Percentiles rank a stretch among this genome's conserved stretches.
These are phyloP conservation scores for Rhynchonycteris naso DNA, from an alignment of 2,797 vertebrate genomes.

Conservation along the genomic window DNA sequence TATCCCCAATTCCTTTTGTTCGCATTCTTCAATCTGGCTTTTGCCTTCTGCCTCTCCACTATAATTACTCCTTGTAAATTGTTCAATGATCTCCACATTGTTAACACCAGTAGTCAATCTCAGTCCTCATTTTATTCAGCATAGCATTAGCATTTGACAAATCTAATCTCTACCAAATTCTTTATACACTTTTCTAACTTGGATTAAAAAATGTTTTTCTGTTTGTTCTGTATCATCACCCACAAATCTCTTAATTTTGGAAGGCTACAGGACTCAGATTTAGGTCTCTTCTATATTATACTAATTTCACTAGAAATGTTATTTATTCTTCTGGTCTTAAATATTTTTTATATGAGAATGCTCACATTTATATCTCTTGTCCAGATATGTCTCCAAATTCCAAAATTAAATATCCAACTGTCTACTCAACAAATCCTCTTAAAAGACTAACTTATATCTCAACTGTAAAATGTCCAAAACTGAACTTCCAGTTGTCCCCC, in stretches of 20 bases:
- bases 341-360: too few relatives aligned
- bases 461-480: too few relatives aligned
- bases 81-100: background rate
- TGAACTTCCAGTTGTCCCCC: too few relatives aligned
- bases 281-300: background rate
- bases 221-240: background rate
- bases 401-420: too few relatives aligned
- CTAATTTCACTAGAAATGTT: too few relatives aligned
- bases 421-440: too few relatives aligned
- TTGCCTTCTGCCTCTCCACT: background rate
- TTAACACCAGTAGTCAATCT: background rate
- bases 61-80: background rate
- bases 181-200: background rate
- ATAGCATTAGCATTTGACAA: background rate
- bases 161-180: background rate
- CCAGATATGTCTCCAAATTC: too few relatives aligned
- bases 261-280: background rate
- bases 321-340: too few relatives aligned
- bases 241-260: background rate
- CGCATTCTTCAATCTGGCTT: background rate
- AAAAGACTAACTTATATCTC: too few relatives aligned
- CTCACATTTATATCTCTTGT: too few relatives aligned
- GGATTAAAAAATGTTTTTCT: background rate
- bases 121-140: background rate
- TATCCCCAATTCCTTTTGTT: background rate